Base-by-base conservation (phyloP, 2,113 vertebrate species). In the Scortum barcoo region DNA sequence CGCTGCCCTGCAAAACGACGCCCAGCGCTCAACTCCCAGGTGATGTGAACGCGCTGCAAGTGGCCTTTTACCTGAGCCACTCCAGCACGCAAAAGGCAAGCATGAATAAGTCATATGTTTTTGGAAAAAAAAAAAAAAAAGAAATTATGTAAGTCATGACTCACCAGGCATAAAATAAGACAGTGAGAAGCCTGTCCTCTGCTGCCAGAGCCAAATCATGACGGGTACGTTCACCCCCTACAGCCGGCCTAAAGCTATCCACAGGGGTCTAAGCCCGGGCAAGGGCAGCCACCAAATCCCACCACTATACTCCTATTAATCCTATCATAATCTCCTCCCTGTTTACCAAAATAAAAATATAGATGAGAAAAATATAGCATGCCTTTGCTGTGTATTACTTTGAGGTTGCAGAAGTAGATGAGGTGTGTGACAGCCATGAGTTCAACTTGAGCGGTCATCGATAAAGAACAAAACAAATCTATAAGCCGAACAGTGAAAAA, bases 81-180 rank as follows among this genome's bases (percentile, higher is more conserved):
- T 74, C 36, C 42, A 60, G 75, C 63, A 83, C n/a, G 11, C 63
- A 77, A 86, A 83, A 57, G 22, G 24, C 13, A 4, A 72, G 51
- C 60, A 89, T 92, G 86, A 93, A 92, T 87, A 92, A 91, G 78
- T 93, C 90, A 93, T 86, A 81, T 57, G 36, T 86, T 86, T 65
- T n/a, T n/a, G n/a, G n/a, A n/a, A n/a, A n/a, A n/a, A n/a, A n/a
- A 46, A 50, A 83, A 76, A 73, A 86, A 74, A 51, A 30, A 33
- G 50, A 84, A 88, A 91, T 93, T 86, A 94, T 91, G 63, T 91
- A 93, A 94, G 83, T 86, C 66, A 75, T 93, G 93, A 94, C 87
- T 94, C 93, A 94, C 79, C 72, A 58, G 65, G 78, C 79, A 89
- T 88, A 88, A 88, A 90, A 88, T 80, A 84, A 83, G 81, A 83